phyloP scores from a whole-genome alignment of 1,140 invertebrate genomes.

The Leguminivora glycinivorella region DNA sequence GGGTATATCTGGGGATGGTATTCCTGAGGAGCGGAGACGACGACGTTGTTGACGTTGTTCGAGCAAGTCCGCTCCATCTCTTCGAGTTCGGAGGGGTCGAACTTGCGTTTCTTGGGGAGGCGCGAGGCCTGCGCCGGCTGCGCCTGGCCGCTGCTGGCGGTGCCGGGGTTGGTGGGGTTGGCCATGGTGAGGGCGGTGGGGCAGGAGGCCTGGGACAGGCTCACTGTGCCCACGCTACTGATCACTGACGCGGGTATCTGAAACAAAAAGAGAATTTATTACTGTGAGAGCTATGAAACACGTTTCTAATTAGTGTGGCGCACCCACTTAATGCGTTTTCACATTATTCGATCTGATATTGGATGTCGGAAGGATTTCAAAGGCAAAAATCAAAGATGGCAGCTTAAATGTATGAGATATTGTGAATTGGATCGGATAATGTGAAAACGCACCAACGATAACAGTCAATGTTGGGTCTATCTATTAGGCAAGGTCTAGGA shows the following conservation, averaged over 20 bases:
- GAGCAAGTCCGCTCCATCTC: slow-evolving; percentile 78
- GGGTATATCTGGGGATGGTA: slow-evolving; percentile 54
- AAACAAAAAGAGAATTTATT: slow-evolving; percentile 39
- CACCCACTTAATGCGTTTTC: too few species aligned
- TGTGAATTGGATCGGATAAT: too few species aligned
- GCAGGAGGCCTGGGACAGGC: slow-evolving; percentile 67
- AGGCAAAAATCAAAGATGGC: too few species aligned
- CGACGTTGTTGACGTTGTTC: slow-evolving; percentile 52
- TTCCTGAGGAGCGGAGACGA: slow-evolving; percentile 50
- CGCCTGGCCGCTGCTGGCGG: slow-evolving; percentile 54
- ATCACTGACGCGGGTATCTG: slow-evolving; percentile 79
- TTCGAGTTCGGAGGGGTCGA: slow-evolving; percentile 90
- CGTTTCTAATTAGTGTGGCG: background rate
- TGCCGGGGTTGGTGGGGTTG: slow-evolving; percentile 68
- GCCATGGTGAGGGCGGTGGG: slow-evolving; percentile 70
- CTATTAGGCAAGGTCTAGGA: too few species aligned
- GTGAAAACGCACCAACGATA: too few species aligned
- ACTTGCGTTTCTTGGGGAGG: slow-evolving; percentile 94
- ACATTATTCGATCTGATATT: too few species aligned
- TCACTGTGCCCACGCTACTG: slow-evolving; percentile 77
- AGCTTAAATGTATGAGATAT: too few species aligned
- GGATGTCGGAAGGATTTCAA: too few species aligned
- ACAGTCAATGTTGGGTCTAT: too few species aligned
- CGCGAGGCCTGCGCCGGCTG: slow-evolving; percentile 76
- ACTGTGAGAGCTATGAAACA: background rate